Conservation (phyloP, 2,888 invertebrate genomes). For the Tortricodes alternella region DNA sequence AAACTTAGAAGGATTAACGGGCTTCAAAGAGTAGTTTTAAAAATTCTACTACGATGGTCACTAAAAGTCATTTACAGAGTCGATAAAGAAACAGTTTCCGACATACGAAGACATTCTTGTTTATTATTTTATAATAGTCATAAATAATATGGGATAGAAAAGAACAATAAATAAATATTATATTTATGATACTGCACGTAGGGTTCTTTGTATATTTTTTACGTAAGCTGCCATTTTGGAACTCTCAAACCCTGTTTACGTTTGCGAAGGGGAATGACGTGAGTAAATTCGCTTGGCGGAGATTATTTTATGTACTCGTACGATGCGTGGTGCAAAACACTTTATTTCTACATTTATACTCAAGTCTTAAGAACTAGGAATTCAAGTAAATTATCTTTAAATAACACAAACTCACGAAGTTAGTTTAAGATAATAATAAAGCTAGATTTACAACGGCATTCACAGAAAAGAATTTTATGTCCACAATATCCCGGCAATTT, state of each 20-base stretch:
- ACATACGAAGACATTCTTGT: no score
- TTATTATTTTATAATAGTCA: no score
- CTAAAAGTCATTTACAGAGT: no score
- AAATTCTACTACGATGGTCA: no score
- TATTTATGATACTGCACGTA: no score
- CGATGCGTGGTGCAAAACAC: background rate
- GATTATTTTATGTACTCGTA: slow-evolving; percentile 28
- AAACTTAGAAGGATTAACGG: no score
- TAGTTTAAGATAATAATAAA: background rate
- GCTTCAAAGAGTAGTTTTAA: no score
- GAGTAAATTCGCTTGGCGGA: slow-evolving; percentile 6
- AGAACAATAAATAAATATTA: no score
- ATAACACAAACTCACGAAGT: background rate
- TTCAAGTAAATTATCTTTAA: background rate
- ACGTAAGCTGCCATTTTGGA: background rate
- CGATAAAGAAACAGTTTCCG: no score
- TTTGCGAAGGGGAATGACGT: slow-evolving; percentile 9
- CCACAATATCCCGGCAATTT: slow-evolving; percentile 11
- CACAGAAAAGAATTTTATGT: slow-evolving; percentile 1
- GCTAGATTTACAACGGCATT: slow-evolving; percentile 1
- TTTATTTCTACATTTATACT: background rate
- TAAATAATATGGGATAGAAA: no score
- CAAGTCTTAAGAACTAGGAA: slow-evolving; percentile 16
- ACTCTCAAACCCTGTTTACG: slow-evolving; percentile 8
- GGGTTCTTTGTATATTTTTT: no score